phyloP scores from a whole-genome alignment of 2,888 invertebrate genomes.

The Plagodis pulveraria region DNA sequence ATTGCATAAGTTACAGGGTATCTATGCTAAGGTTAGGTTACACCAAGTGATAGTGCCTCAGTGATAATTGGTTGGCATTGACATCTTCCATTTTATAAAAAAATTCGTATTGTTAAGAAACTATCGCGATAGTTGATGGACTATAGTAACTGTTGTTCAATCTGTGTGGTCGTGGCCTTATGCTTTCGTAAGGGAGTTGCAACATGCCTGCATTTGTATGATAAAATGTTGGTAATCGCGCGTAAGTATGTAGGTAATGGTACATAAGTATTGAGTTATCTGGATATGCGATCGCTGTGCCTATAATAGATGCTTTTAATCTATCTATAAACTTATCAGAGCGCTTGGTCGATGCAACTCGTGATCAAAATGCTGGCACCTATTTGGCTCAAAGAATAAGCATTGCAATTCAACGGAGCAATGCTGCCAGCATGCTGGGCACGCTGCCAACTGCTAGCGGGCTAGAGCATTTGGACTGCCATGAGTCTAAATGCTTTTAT shows the following conservation, averaged over 20 bases:
- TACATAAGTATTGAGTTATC: not conserved
- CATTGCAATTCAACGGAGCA: too few relatives aligned
- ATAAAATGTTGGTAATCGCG: not conserved
- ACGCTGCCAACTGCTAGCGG: too few relatives aligned
- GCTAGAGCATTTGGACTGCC: too few relatives aligned
- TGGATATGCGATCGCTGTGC: not conserved
- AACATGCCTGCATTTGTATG: conserved; percentile 1
- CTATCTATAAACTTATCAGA: too few relatives aligned
- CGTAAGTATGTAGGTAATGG: not conserved
- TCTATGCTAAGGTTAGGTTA: conserved; percentile 31
- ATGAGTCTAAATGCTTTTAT: too few relatives aligned
- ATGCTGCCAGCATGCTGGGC: too few relatives aligned
- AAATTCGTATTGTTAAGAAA: conserved; percentile 33
- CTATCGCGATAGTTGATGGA: conserved; percentile 22
- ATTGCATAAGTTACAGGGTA: conserved; percentile 9
- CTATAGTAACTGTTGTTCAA: not conserved
- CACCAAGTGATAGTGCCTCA: conserved; percentile 26
- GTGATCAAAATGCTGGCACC: too few relatives aligned
- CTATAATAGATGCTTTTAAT: not conserved
- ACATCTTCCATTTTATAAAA: conserved; percentile 36
- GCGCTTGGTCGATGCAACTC: too few relatives aligned
- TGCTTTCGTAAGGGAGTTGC: conserved; percentile 31
- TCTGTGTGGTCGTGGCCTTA: conserved; percentile 31
- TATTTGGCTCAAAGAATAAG: too few relatives aligned
- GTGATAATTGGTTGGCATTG: conserved; percentile 37